Percentiles rank a stretch among this genome's conserved stretches.
Conservation (phyloP, 1,140 invertebrate genomes). For the Aphidius gifuensis region DNA sequence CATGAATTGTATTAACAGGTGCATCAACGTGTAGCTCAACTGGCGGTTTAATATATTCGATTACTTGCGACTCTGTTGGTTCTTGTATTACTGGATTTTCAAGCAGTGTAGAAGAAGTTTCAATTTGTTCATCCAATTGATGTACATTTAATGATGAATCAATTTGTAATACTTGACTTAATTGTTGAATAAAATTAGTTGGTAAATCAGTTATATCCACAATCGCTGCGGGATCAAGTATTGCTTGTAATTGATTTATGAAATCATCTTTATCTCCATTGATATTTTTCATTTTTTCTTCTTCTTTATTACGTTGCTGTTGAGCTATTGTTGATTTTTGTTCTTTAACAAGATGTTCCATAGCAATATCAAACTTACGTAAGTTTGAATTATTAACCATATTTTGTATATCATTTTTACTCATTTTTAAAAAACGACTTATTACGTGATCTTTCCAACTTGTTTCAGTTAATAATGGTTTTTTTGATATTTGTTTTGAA, state of each 20-base stretch:
- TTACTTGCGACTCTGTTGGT: conserved; percentile 2
- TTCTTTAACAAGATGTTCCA: conserved; percentile 52
- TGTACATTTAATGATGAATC: conserved; percentile 32
- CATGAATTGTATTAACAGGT: conserved; percentile 7
- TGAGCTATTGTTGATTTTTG: conserved; percentile 38
- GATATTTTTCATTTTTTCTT: conserved; percentile 43
- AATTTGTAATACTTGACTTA: conserved; percentile 49
- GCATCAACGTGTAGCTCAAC: neutral
- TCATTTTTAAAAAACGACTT: conserved; percentile 51
- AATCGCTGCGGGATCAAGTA: conserved; percentile 46
- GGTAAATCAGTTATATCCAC: conserved; percentile 48
- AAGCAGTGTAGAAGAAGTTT: too few species aligned
- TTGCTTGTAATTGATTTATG: conserved; percentile 49
- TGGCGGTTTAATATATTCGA: neutral
- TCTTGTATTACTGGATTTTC: neutral
- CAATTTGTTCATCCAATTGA: conserved; percentile 7
- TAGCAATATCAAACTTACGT: conserved; percentile 51
- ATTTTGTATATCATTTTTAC: conserved; percentile 51
- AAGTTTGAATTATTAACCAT: conserved; percentile 53
- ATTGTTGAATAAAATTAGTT: conserved; percentile 50
- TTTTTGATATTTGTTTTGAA: conserved; percentile 10
- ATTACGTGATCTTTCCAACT: conserved; percentile 50
- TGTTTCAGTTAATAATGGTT: conserved; percentile 14
- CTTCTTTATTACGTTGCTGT: conserved; percentile 43
- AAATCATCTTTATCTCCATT: conserved; percentile 46